A percentile compares a stretch with the other conserved stretches of the same genome.
These are phyloP conservation scores for Halictus ligatus DNA, from an alignment of 2,888 invertebrate genomes.

Conservation along the genomic window DNA sequence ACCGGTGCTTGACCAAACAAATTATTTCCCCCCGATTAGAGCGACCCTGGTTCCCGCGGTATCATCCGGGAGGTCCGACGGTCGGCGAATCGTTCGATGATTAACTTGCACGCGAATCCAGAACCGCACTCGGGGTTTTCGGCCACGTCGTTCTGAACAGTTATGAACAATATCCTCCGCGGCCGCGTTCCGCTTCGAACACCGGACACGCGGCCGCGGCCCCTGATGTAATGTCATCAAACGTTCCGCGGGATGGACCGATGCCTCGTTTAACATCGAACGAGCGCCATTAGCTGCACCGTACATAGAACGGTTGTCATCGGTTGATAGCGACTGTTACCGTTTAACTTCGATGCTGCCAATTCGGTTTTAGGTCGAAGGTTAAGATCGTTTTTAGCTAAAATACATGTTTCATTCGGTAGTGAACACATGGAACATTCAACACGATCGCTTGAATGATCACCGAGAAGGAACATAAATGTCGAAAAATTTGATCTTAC, in stretches of 20 bases:
- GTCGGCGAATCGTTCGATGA: slow-evolving; percentile 49
- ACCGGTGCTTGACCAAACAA: slow-evolving; percentile 72
- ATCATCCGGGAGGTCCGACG: slow-evolving; percentile 36
- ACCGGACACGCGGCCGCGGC: neutral
- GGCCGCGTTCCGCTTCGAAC: slow-evolving; percentile 11
- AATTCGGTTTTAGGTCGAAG: too few species aligned
- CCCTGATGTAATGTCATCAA: slow-evolving; percentile 35
- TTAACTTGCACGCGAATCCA: slow-evolving; percentile 57
- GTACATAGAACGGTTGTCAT: slow-evolving; percentile 19
- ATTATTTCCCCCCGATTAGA: slow-evolving; percentile 77
- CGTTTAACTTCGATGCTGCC: neutral
- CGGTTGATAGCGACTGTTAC: slow-evolving; percentile 10
- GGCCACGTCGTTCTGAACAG: slow-evolving; percentile 37
- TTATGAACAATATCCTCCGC: slow-evolving; percentile 51
- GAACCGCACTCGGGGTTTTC: slow-evolving; percentile 36
- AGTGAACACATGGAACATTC: too few species aligned
- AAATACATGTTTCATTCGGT: too few species aligned
- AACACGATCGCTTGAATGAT: too few species aligned
- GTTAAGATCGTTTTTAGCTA: too few species aligned
- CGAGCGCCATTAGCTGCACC: slow-evolving; percentile 29
- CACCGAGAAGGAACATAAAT: too few species aligned
- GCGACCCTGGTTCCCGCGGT: slow-evolving; percentile 38
- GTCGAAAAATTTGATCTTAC: too few species aligned
- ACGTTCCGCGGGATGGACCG: slow-evolving; percentile 28
- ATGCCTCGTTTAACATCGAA: slow-evolving; percentile 50